Evolutionary conservation across 2,888 invertebrate genomes (phyloP), one percentile per base, ranked within the genome.

Genomic region (Apodemia mormo): DNA sequence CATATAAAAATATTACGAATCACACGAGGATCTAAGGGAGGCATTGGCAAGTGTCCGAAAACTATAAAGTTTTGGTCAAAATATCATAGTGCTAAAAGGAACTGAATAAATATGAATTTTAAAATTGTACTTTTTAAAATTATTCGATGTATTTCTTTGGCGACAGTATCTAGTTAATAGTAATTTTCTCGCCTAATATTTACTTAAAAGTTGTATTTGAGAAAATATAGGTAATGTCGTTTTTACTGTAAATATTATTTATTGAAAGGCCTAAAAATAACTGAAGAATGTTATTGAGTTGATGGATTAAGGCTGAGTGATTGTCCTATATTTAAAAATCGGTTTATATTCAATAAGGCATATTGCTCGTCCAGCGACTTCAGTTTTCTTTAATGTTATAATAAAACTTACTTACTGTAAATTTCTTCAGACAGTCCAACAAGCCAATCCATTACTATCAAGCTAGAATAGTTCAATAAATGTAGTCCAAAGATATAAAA

Each of bases 211-310:
- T 85, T 85, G 81, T 72, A 83, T 77, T 81, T 85, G 82, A 84
- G 86, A 82, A 89, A 87, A 87, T 90, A 88, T 89, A 85, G 88
- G 87, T 86, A 83, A 86, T 88, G 87, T 87, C 86, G 80, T 85
- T 87, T 87, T 89, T 89, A 90, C 82, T 92, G 92, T 92, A 92
- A 87, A 92, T 92, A 92, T 90, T 89, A 89, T 86, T 80, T 80
- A 88, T 88, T 85, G 12, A 85, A 90, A 87, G 91, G 92, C 91
- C 91, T 92, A 92, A 81, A 33, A 88, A 87, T 81, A 82, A 85
- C 83, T 81, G 49, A 88, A 87, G 88, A 87, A 87, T 90, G 88
- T 90, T 88, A 87, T 87, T 89, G 78, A 84, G 66, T 66, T 66
- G 49, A 49, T 65, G 45, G 43, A 84, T 83, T 40, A 69, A 69